These are phyloP conservation scores for Dendrolimus kikuchii DNA, from an alignment of 1,140 invertebrate genomes.

Conservation along the genomic window DNA sequence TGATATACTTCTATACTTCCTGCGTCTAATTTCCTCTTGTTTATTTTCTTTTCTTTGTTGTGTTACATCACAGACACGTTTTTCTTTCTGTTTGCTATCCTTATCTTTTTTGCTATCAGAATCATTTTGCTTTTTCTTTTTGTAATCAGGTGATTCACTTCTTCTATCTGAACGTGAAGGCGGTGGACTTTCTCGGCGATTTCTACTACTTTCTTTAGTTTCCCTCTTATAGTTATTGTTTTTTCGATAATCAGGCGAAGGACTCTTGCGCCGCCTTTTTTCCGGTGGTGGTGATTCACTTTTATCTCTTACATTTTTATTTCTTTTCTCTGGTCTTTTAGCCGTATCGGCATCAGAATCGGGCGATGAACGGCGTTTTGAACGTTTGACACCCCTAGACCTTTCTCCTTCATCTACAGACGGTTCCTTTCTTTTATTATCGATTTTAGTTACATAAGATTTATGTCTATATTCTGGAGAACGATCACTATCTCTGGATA, in stretches of 20 bases:
- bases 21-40: constrained; percentile 15
- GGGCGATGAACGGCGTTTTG: constrained; percentile 14
- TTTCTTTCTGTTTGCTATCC: constrained; percentile 33
- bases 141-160: constrained; percentile 38
- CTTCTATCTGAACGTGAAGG: constrained; percentile 19
- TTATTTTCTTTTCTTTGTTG: constrained; percentile 6
- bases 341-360: constrained; percentile 29
- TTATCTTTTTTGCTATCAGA: constrained; percentile 21
- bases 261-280: constrained; percentile 41
- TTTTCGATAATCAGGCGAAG: constrained; percentile 29
- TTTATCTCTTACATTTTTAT: constrained; percentile 28
- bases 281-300: constrained; percentile 46
- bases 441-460: constrained; percentile 49
- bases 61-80: not conserved
- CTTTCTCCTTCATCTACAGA: constrained; percentile 29
- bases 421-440: constrained; percentile 39
- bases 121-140: constrained; percentile 30
- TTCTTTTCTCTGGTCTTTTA: constrained; percentile 32
- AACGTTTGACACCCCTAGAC: constrained; percentile 19
- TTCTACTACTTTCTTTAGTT: constrained; percentile 17
- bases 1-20: constrained; percentile 32
- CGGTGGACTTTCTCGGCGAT: constrained; percentile 17
- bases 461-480: constrained; percentile 38
- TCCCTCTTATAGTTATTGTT: constrained; percentile 22
- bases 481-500: constrained; percentile 22